Conservation (phyloP, 2,797 vertebrate genomes). For the Masticophis lateralis region DNA sequence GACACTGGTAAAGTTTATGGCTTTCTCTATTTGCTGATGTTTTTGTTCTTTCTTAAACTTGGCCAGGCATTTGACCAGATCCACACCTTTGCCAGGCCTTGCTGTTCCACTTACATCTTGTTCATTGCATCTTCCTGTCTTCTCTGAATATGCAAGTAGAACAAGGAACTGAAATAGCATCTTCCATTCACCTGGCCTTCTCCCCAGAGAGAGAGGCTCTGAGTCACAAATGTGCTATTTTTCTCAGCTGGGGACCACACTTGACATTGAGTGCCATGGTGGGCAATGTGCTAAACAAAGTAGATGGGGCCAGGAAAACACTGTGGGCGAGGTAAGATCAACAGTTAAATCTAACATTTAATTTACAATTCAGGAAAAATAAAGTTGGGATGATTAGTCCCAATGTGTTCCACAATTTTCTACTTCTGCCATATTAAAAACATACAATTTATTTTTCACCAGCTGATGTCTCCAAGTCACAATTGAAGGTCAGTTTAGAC, state of each 20-base stretch:
- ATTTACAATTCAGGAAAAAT: background rate
- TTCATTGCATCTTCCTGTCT: background rate
- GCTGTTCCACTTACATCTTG: background rate
- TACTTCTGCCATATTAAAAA: background rate
- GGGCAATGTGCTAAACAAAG: background rate
- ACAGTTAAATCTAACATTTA: background rate
- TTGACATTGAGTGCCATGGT: background rate
- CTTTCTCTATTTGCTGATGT: background rate
- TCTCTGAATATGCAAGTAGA: background rate
- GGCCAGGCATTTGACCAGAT: no score
- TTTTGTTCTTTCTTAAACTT: background rate
- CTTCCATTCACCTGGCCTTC: background rate
- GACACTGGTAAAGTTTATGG: background rate
- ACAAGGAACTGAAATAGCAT: background rate
- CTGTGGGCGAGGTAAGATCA: conserved; percentile 23
- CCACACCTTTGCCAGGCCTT: background rate
- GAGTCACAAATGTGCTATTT: background rate
- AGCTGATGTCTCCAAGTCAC: conserved; percentile 39
- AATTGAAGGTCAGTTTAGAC: conserved; percentile 68
- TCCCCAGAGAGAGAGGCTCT: background rate
- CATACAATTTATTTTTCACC: conserved; percentile 35
- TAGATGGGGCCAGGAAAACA: background rate
- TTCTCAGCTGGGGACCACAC: background rate
- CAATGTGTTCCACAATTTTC: background rate
- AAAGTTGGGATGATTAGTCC: background rate